Evolutionary conservation across 1,140 invertebrate species (phyloP).

Genomic region (Papilio glaucus): DNA sequence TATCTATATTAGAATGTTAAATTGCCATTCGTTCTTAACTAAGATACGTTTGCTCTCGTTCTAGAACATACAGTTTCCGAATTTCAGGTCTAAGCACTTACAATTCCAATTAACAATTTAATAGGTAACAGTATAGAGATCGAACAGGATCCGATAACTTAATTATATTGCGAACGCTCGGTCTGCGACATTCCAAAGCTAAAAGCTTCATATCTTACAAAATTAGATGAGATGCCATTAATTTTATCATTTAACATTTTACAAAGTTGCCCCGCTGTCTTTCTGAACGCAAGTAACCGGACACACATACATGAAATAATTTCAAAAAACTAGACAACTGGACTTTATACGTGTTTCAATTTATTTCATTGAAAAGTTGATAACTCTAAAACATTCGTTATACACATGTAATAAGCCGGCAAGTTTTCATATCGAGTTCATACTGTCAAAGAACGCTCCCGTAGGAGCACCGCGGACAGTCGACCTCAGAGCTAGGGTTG

Average conservation of each 20-base stretch:
- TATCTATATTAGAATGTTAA: background rate
- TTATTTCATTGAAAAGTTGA: slow-evolving; percentile 4
- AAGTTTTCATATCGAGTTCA: slow-evolving; percentile 31
- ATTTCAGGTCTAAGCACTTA: slow-evolving; percentile 8
- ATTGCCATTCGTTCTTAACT: background rate
- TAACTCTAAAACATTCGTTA: slow-evolving; percentile 14
- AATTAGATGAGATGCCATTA: slow-evolving; percentile 4
- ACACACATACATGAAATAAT: no score
- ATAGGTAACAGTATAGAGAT: background rate
- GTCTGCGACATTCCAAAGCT: background rate
- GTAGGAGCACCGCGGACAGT: background rate
- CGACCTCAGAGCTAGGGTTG: slow-evolving; percentile 9
- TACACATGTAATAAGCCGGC: slow-evolving; percentile 18
- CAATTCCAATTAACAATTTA: slow-evolving; percentile 12
- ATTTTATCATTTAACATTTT: background rate
- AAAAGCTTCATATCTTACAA: slow-evolving; percentile 1
- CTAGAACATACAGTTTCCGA: background rate
- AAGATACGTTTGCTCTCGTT: background rate
- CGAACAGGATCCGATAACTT: slow-evolving; percentile 1
- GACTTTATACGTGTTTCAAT: slow-evolving; percentile 12
- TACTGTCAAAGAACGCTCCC: slow-evolving; percentile 18
- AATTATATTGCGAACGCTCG: background rate
- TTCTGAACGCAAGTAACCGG: no score
- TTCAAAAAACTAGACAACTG: background rate
- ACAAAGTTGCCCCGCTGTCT: no score